Conservation (phyloP, 2,797 vertebrate genomes). For the Danio kyathit region DNA sequence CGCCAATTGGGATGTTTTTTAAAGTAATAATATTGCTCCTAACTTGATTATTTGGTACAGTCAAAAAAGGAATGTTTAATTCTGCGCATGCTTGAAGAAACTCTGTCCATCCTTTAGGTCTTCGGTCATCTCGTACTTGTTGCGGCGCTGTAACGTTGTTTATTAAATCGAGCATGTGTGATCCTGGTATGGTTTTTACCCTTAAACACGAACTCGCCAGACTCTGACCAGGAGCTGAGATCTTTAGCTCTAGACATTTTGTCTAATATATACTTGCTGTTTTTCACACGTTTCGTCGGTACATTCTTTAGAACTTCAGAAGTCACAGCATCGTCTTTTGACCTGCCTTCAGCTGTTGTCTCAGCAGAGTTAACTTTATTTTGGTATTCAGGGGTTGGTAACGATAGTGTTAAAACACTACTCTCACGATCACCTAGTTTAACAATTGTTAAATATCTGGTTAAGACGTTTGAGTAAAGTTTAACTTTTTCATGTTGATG, state of each 20-base stretch:
- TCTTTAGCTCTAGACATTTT: not conserved
- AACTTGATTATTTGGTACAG: not conserved
- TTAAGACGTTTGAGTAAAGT: not conserved
- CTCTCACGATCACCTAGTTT: not conserved
- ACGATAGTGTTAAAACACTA: not conserved
- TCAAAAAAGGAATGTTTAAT: not conserved
- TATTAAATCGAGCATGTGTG: not conserved
- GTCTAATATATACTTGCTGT: slow-evolving; percentile 23
- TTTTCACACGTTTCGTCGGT: not conserved
- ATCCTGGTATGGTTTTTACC: not conserved
- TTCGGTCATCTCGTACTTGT: not conserved
- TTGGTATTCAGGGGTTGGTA: not conserved
- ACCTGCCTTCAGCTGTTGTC: not conserved
- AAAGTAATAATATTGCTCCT: not conserved
- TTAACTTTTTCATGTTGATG: too few relatives aligned
- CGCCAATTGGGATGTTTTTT: not conserved
- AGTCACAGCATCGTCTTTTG: slow-evolving; percentile 1
- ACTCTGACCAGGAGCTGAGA: not conserved
- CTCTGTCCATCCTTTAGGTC: not conserved
- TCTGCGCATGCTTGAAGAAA: not conserved
- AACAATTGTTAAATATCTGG: not conserved
- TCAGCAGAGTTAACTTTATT: not conserved
- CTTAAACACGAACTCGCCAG: slow-evolving; percentile 21
- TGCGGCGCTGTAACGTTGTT: too few relatives aligned
- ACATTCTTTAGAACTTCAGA: not conserved